Evolutionary conservation across 1,140 invertebrate species (phyloP).

Genomic region (Hylaeus volcanicus): DNA sequence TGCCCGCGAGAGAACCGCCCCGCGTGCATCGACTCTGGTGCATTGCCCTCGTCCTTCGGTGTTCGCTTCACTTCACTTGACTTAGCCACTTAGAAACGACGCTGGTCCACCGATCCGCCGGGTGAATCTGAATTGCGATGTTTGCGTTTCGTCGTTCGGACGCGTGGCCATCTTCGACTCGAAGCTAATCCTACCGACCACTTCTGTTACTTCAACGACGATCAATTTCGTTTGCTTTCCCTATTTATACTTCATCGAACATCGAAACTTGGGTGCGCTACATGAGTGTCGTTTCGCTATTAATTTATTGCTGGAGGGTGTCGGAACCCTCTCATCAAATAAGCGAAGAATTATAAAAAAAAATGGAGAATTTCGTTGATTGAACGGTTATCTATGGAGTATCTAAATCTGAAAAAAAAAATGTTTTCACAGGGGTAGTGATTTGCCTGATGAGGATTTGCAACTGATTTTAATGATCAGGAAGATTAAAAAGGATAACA

Average conservation of each 20-base stretch:
- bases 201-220: neutral
- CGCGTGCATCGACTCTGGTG: conserved; percentile 71
- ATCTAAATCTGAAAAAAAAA: too few relatives aligned
- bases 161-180: neutral
- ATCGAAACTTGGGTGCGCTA: too few relatives aligned
- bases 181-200: neutral
- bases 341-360: too few relatives aligned
- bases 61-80: conserved; percentile 72
- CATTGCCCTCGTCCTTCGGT: conserved; percentile 75
- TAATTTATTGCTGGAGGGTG: too few relatives aligned
- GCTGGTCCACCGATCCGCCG: neutral
- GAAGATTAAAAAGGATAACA: too few relatives aligned
- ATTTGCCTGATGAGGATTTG: too few relatives aligned
- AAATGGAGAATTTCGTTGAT: too few relatives aligned
- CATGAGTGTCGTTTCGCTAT: too few relatives aligned
- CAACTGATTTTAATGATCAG: too few relatives aligned
- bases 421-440: too few relatives aligned
- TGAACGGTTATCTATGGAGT: too few relatives aligned
- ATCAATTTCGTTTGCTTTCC: neutral
- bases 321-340: too few relatives aligned
- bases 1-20: conserved; percentile 74
- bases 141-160: neutral
- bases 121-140: neutral
- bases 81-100: conserved; percentile 67
- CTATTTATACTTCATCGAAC: conserved; percentile 2